These are phyloP conservation scores for Peucedramus taeniatus DNA, from an alignment of 2,113 vertebrate species.

Conservation along the genomic window DNA sequence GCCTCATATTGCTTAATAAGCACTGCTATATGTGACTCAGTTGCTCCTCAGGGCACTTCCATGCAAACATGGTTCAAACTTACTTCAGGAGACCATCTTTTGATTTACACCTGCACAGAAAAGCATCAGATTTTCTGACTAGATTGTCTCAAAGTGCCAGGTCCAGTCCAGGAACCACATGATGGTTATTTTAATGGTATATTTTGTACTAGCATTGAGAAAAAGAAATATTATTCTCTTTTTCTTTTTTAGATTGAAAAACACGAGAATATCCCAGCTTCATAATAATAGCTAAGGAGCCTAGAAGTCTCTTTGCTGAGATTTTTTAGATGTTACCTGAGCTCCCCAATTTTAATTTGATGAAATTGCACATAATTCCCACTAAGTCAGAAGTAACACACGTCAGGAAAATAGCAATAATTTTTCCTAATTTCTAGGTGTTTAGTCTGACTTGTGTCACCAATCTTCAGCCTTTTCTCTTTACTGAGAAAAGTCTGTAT, in stretches of 20 bases:
- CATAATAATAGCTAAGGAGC: background rate
- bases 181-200: background rate
- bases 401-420: background rate
- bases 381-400: background rate
- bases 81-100: background rate
- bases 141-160: background rate
- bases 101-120: background rate
- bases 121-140: background rate
- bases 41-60: background rate
- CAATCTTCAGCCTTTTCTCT: background rate
- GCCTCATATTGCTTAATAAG: background rate
- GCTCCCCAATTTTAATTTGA: background rate
- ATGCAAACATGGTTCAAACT: background rate
- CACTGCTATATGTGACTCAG: rapidly evolving
- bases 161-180: rapidly evolving
- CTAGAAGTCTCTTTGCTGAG: background rate
- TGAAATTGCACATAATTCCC: background rate
- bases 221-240: background rate
- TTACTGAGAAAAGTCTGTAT: background rate
- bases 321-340: background rate
- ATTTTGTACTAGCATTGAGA: background rate
- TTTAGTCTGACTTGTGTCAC: background rate
- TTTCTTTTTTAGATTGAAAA: background rate
- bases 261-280: background rate
- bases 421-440: background rate